Evolutionary conservation across 2,888 invertebrate species (phyloP), one percentile per base, ranked within the genome.

Genomic region (Rotaria sp.): DNA sequence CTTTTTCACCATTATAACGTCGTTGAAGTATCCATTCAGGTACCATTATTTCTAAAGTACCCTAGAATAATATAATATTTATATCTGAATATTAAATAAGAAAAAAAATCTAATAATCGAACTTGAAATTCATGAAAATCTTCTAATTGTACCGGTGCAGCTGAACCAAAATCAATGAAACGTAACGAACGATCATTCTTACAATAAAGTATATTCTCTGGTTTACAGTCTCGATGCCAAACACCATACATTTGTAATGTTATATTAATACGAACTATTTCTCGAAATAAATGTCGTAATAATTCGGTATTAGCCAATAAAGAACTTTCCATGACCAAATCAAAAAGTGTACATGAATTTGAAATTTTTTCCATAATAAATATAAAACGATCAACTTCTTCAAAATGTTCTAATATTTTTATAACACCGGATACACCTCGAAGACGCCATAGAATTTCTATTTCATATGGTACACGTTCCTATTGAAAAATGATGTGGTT

Each of bases 391-490:
- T 80, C 80, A 26, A 26, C 26, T n/a, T 80, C 80, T 80, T 80
- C 80, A n/a, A 80, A 80, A 80, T 80, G 80, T n/a, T 80, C 80
- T 45, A 80, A 45, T 13, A 80, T 80, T 80, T n/a, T 80, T 41
- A 80, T 45, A 26, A 80, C 80, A 45, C 80, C 80, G 80, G 80
- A 21, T 80, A 80, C 80, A 13, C 80, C 80, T 13, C 80, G 80
- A 45, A 80, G 45, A 45, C 80, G 41, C 80, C 80, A 80, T 8
- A 80, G 45, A 45, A 80, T 80, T 80, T 80, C 80, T 38, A 80
- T 80, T 80, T 80, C 80, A 80, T 80, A 80, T 45, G 80, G 80
- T 80, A 80, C 80, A 80, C 80, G 80, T 45, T 80, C 45, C 80
- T 80, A 45, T 15, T 15, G 15, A 41, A 38, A 30, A 15, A 30